A percentile compares a stretch with the other conserved stretches of the same genome.
Conservation (phyloP, 2,113 vertebrate genomes). For the Nycticryphes semicollaris region DNA sequence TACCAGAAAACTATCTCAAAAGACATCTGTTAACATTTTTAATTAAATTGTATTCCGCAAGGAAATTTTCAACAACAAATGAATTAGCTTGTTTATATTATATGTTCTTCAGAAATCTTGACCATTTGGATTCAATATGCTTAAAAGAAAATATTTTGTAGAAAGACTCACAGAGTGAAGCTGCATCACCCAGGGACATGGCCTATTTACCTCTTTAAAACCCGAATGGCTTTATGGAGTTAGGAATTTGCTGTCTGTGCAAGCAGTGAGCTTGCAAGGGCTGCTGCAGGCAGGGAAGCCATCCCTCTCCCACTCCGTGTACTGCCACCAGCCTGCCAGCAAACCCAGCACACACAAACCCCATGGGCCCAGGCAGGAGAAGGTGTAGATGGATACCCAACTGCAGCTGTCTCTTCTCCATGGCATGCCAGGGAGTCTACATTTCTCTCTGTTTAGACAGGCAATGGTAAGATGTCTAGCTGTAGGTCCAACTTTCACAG, state of each 20-base stretch:
- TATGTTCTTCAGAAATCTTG: not conserved
- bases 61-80: not conserved
- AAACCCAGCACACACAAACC: not conserved
- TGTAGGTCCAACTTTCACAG: not conserved
- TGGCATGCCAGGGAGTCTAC: not conserved
- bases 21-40: not conserved
- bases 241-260: not conserved
- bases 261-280: not conserved
- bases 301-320: not conserved
- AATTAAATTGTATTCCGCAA: not conserved
- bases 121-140: not conserved
- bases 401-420: not conserved
- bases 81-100: not conserved
- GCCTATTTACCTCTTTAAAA: not conserved
- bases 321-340: fast-evolving
- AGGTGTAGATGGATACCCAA: not conserved
- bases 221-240: not conserved
- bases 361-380: not conserved
- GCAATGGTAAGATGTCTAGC: not conserved
- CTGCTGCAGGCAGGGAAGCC: not conserved
- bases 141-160: not conserved
- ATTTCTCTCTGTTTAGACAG: not conserved
- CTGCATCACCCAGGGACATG: not conserved
- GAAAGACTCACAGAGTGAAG: not conserved
- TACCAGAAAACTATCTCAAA: not conserved